Evolutionary conservation across 1,140 invertebrate species (phyloP), one percentile per base, ranked within the genome.

Genomic region (Agrilus planipennis): DNA sequence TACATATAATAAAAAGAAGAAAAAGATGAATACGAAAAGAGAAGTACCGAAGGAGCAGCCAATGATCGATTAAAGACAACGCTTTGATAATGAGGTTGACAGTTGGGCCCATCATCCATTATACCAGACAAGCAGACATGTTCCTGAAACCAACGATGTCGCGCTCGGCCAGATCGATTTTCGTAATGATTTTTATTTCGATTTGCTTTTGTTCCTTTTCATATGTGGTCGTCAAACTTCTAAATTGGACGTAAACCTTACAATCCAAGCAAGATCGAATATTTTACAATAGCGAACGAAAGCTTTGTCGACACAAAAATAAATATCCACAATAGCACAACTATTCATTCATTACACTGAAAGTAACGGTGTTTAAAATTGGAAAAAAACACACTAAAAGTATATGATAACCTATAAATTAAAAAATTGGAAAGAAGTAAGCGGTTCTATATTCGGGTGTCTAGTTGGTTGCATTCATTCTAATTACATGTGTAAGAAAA

Each of bases 81-180:
- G 37, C 23, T 39, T 39, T 39, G 37, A 39, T 39, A 39, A 39
- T 39, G 37, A 39, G 37, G 37, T 39, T 39, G 37, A 39, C 37
- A 39, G 37, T 39, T 39, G 22, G 37, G 37, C 28, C 37, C 37
- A 29, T 39, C 37, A 39, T 39, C 37, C 37, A 39, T 39, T 39
- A 39, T 39, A 39, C 23, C 14, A 27, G 37, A 39, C 37, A 39
- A 39, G 37, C 37, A 39, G 37, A 39, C 37, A 39, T 39, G 37
- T 39, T 36, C 37, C 17, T 20, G 37, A 39, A 39, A 39, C 27
- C 21, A 39, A 39, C 22, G 22, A 18, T 36, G 34, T 22, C 34
- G 22, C 19, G 19, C 23, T 39, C 37, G 28, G 20, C 16, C 37
- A 27, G 37, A 29, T 39, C 37, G 37, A 39, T 39, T 39, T 39